Conservation (phyloP, 2,888 invertebrate species). For the Altica lythri region DNA sequence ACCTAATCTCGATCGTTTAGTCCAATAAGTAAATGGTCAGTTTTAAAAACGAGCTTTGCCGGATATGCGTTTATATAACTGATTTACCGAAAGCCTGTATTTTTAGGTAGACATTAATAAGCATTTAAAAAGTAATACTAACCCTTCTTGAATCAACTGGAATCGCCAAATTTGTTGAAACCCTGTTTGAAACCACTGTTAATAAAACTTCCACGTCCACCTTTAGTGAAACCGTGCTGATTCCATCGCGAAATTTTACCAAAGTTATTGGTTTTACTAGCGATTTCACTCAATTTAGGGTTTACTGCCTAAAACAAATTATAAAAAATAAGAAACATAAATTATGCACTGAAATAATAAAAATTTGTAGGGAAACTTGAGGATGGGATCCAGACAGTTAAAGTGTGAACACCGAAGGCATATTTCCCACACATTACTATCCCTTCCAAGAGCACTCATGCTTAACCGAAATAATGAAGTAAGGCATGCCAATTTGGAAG, state of each 20-base stretch:
- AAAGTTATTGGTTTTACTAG: constrained; percentile 65
- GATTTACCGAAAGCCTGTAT: neutral
- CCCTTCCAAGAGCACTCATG: constrained; percentile 80
- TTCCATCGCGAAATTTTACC: constrained; percentile 65
- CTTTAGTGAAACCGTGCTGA: constrained; percentile 26
- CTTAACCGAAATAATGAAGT: constrained; percentile 61
- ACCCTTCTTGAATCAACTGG: constrained; percentile 21
- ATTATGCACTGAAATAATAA: neutral
- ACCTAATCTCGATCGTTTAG: too few species aligned
- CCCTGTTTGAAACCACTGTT: constrained; percentile 42
- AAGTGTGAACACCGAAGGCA: constrained; percentile 81
- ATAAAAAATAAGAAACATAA: constrained; percentile 45
- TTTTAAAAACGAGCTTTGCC: too few species aligned
- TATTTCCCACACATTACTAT: constrained; percentile 67
- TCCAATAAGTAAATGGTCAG: too few species aligned
- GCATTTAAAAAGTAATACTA: neutral
- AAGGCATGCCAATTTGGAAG: constrained; percentile 80
- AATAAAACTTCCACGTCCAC: constrained; percentile 56
- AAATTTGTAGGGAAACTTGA: constrained; percentile 56
- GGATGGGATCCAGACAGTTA: constrained; percentile 76
- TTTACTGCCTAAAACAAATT: constrained; percentile 84
- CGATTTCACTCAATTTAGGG: constrained; percentile 82
- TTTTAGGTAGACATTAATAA: neutral
- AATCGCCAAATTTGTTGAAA: constrained; percentile 21
- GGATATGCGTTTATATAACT: too few species aligned